These are phyloP conservation scores for Candoia aspera DNA, from an alignment of 2,113 vertebrate genomes.

Conservation along the genomic window DNA sequence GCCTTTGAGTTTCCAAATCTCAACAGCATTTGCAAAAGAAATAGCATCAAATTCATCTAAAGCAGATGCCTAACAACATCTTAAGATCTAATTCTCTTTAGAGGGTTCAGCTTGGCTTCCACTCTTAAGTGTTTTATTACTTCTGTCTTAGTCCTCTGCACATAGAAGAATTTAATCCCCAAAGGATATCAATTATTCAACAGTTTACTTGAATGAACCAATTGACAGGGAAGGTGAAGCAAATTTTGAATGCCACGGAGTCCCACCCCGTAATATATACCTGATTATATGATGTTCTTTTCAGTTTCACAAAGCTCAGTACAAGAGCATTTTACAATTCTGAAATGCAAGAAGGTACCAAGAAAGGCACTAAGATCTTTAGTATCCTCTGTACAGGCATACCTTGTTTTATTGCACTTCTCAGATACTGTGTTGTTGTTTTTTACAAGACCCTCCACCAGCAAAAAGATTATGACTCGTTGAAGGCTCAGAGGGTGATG, in stretches of 20 bases:
- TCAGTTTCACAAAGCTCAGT: not conserved
- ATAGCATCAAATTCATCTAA: not conserved
- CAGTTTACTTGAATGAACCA: not conserved
- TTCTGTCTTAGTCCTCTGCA: not conserved
- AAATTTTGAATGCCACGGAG: rapidly evolving
- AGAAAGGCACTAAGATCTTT: not conserved
- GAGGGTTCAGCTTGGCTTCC: not conserved
- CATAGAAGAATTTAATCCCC: not conserved
- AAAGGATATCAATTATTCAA: not conserved
- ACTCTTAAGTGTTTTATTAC: not conserved
- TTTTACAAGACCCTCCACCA: too few relatives aligned
- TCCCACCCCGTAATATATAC: not conserved
- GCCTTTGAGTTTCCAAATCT: rapidly evolving
- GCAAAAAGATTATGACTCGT: too few relatives aligned
- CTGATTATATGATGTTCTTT: not conserved
- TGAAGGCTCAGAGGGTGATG: too few relatives aligned
- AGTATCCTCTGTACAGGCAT: too few relatives aligned
- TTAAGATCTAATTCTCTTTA: not conserved
- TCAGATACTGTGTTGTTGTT: too few relatives aligned
- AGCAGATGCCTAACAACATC: not conserved
- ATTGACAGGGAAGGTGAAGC: not conserved
- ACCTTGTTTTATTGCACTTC: too few relatives aligned
- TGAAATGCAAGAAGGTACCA: not conserved
- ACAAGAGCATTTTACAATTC: not conserved
- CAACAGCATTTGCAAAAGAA: not conserved